Evolutionary conservation across 1,140 invertebrate species (phyloP).

Genomic region (Magallana angulata): DNA sequence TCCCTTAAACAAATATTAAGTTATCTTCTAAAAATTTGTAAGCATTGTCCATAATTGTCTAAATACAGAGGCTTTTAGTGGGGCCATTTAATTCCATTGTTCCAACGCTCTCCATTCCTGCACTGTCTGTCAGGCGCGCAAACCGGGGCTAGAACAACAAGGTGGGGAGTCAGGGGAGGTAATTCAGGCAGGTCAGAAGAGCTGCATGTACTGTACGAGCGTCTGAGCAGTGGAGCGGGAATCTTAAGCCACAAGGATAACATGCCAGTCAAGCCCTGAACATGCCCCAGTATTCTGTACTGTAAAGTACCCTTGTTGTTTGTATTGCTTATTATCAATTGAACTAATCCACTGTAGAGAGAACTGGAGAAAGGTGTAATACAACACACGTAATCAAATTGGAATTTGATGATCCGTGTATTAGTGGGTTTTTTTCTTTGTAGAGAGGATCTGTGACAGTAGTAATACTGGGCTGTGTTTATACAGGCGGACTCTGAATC

Average conservation of each 20-base stretch:
- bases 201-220: not conserved
- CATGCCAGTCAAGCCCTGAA: not conserved
- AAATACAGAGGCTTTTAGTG: slow-evolving; percentile 14
- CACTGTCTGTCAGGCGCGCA: not conserved
- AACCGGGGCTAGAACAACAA: not conserved
- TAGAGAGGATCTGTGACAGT: not conserved
- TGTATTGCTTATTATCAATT: slow-evolving; percentile 3
- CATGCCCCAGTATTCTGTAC: not conserved
- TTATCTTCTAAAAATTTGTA: slow-evolving; percentile 35
- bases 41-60: slow-evolving; percentile 24
- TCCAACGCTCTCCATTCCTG: not conserved
- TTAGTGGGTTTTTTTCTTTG: not conserved
- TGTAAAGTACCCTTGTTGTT: not conserved
- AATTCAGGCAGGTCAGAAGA: not conserved
- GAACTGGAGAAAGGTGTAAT: not conserved
- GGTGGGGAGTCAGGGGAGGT: not conserved
- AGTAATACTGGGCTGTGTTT: slow-evolving; percentile 3
- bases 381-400: slow-evolving; percentile 2
- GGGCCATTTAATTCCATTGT: slow-evolving; percentile 25
- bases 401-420: slow-evolving; percentile 27
- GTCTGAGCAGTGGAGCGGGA: not conserved
- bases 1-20: slow-evolving; percentile 29
- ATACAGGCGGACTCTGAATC: not conserved
- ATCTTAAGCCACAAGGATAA: not conserved
- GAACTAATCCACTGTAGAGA: not conserved